Percentiles rank a stretch among this genome's conserved stretches.
phyloP scores from a whole-genome alignment of 2,113 vertebrate genomes.

The Hyperoodon ampullatus region DNA sequence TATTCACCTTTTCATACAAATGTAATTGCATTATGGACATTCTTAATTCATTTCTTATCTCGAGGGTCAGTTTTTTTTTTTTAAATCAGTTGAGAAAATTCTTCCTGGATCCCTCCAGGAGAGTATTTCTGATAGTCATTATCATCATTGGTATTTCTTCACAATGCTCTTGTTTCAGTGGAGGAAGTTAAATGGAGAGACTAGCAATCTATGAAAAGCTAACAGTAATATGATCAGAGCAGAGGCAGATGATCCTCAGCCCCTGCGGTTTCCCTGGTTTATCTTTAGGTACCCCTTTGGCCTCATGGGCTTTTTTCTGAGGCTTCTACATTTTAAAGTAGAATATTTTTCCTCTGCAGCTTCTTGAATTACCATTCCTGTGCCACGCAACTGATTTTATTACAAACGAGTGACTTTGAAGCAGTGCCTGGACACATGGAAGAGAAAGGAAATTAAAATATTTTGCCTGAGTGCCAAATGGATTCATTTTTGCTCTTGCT shows the following conservation, averaged over 20 bases:
- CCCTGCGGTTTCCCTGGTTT: not conserved
- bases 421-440: not conserved
- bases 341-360: not conserved
- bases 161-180: not conserved
- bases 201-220: not conserved
- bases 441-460: not conserved
- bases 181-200: not conserved
- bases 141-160: not conserved
- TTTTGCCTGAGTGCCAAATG: not conserved
- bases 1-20: constrained; percentile 7
- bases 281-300: not conserved
- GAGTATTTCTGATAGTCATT: not conserved
- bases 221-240: not conserved
- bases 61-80: not conserved
- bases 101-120: not conserved
- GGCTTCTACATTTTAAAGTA: not conserved
- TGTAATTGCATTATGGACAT: not conserved
- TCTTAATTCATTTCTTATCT: constrained; percentile 38
- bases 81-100: not conserved
- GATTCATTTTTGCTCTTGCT: not conserved
- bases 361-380: not conserved
- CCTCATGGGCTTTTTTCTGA: not conserved
- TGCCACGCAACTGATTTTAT: not conserved
- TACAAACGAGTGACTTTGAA: not conserved
- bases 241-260: not conserved